A percentile compares a stretch with the other conserved stretches of the same genome.
These are phyloP conservation scores for Neosilurus mollespiculum DNA, from an alignment of 2,797 vertebrate species.

Conservation along the genomic window DNA sequence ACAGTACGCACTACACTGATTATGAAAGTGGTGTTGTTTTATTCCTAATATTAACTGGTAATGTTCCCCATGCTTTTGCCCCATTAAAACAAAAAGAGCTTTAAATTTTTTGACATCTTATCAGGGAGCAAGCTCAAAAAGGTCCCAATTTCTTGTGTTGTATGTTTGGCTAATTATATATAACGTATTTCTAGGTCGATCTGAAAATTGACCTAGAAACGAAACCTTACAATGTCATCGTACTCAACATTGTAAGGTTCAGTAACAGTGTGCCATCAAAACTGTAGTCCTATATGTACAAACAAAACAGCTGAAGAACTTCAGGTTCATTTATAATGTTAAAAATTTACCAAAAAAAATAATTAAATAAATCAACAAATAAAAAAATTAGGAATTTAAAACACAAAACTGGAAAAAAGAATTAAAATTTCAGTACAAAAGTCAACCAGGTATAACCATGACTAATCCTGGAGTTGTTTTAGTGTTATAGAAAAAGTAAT, in stretches of 20 bases:
- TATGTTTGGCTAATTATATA: too few relatives aligned
- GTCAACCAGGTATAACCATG: background rate
- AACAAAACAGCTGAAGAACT: background rate
- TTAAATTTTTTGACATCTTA: too few relatives aligned
- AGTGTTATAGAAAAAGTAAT: background rate
- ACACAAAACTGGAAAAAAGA: background rate
- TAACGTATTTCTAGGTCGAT: too few relatives aligned
- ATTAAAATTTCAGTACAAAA: background rate
- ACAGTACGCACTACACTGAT: too few relatives aligned
- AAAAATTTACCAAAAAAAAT: background rate
- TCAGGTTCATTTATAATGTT: background rate
- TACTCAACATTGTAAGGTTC: background rate
- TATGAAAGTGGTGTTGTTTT: too few relatives aligned
- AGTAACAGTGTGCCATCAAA: background rate
- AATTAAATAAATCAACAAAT: too few relatives aligned
- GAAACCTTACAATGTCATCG: background rate
- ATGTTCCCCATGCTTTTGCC: too few relatives aligned
- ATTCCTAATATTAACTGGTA: too few relatives aligned
- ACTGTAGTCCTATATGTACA: background rate
- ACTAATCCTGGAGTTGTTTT: background rate
- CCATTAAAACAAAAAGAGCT: too few relatives aligned
- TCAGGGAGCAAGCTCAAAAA: too few relatives aligned
- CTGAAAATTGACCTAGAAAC: too few relatives aligned
- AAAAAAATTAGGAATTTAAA: background rate
- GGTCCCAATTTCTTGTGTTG: too few relatives aligned